Evolutionary conservation across 2,797 vertebrate species (phyloP).

Genomic region (Schizothorax lantsangensis): DNA sequence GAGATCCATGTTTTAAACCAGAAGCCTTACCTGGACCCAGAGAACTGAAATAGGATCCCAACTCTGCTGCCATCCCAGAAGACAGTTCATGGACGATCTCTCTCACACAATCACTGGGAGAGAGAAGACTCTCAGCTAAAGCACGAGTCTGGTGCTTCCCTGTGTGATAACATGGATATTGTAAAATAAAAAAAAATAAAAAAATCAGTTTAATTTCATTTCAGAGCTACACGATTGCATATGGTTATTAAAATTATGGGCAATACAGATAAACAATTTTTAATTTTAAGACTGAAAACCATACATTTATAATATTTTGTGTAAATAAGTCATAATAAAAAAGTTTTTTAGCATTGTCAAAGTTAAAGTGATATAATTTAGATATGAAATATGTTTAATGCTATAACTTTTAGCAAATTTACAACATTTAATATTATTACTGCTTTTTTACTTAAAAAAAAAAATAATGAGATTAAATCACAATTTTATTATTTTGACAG

Average conservation of each 20-base stretch:
- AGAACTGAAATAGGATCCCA: constrained; percentile 88
- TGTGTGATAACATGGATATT: constrained; percentile 65
- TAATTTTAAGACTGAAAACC: background rate
- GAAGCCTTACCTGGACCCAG: constrained; percentile 86
- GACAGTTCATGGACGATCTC: constrained; percentile 91
- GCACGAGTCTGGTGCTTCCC: constrained; percentile 94
- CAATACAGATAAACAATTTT: background rate
- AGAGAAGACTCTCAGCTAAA: constrained; percentile 90
- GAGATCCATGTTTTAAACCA: background rate
- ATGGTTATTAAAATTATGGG: background rate
- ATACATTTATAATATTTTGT: background rate
- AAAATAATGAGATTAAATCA: background rate
- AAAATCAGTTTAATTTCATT: background rate
- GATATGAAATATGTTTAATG: background rate
- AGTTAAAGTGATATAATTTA: background rate
- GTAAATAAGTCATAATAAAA: background rate
- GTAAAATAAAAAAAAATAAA: background rate
- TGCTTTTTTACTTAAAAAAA: background rate
- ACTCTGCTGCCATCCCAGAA: constrained; percentile 85
- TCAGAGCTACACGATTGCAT: background rate
- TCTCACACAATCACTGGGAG: constrained; percentile 86
- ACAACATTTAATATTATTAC: background rate
- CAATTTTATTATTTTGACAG: background rate
- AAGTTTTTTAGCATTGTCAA: background rate
- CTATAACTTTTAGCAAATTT: background rate